A percentile compares a stretch with the other conserved stretches of the same genome.
phyloP scores from a whole-genome alignment of 2,113 vertebrate genomes.

The Synodontis membranacea region DNA sequence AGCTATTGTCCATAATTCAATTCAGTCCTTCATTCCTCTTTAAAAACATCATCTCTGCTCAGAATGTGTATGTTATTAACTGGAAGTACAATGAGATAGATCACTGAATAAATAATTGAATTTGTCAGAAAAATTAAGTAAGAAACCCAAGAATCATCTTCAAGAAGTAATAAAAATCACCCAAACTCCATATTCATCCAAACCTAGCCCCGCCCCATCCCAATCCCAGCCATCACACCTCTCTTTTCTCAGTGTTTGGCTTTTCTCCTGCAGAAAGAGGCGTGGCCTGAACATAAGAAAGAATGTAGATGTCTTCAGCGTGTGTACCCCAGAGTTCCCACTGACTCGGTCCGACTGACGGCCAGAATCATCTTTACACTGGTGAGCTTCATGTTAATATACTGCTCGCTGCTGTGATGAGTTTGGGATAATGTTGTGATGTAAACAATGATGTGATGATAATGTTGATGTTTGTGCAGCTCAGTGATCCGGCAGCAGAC shows the following conservation, averaged over 20 bases:
- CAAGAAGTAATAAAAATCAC: not conserved
- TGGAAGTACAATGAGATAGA: not conserved
- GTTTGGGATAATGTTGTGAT: not conserved
- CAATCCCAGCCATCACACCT: not conserved
- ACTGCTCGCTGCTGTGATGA: not conserved
- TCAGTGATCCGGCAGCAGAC: slow-evolving; percentile 69
- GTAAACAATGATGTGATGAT: not conserved
- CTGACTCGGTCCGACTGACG: slow-evolving; percentile 88
- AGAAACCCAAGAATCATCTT: not conserved
- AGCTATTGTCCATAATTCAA: not conserved
- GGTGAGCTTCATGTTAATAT: slow-evolving; percentile 76
- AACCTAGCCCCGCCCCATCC: not conserved
- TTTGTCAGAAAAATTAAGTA: not conserved
- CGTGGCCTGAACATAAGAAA: slow-evolving; percentile 85
- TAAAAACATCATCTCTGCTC: not conserved
- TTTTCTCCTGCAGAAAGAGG: slow-evolving; percentile 77
- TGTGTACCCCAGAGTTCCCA: slow-evolving; percentile 80
- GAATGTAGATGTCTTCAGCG: slow-evolving; percentile 86
- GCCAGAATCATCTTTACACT: slow-evolving; percentile 85
- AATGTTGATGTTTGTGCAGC: slow-evolving; percentile 67
- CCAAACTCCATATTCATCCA: not conserved
- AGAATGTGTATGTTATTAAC: not conserved
- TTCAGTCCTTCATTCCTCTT: not conserved
- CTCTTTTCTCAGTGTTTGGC: not conserved
- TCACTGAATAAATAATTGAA: no score